Evolutionary conservation across 2,797 vertebrate species (phyloP).

Genomic region (Lagothrix lagotricha): DNA sequence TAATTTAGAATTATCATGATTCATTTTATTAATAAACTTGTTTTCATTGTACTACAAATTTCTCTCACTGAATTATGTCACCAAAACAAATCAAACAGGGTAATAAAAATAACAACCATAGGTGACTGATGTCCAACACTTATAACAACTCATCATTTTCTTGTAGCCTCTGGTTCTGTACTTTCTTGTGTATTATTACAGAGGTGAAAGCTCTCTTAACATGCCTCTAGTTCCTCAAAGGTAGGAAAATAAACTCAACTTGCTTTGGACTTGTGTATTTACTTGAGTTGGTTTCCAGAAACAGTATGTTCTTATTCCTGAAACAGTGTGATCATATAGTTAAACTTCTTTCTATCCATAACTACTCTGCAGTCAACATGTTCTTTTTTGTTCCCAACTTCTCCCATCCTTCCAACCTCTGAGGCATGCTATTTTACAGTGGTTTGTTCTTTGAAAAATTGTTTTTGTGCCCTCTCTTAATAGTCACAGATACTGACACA

Average conservation of each 20-base stretch:
- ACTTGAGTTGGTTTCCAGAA: neutral
- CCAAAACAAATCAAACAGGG: neutral
- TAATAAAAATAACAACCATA: neutral
- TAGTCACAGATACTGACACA: neutral
- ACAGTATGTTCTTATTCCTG: neutral
- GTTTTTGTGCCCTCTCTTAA: neutral
- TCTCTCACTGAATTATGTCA: neutral
- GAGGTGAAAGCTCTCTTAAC: neutral
- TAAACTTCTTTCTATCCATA: neutral
- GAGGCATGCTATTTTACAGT: neutral
- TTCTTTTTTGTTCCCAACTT: neutral
- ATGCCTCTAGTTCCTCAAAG: neutral
- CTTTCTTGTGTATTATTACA: neutral
- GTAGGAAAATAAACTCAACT: neutral
- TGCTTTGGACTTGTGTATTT: neutral
- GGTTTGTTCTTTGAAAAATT: neutral
- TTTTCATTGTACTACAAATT: neutral
- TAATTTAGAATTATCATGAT: neutral
- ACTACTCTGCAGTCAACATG: neutral
- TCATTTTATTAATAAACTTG: neutral
- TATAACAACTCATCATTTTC: neutral
- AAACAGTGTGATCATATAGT: rapidly evolving
- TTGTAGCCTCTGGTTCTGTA: neutral
- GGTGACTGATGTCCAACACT: neutral
- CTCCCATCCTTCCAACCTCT: neutral